Evolutionary conservation across 2,888 invertebrate species (phyloP), one percentile per base, ranked within the genome.

Genomic region (Netelia fuscicornis): DNA sequence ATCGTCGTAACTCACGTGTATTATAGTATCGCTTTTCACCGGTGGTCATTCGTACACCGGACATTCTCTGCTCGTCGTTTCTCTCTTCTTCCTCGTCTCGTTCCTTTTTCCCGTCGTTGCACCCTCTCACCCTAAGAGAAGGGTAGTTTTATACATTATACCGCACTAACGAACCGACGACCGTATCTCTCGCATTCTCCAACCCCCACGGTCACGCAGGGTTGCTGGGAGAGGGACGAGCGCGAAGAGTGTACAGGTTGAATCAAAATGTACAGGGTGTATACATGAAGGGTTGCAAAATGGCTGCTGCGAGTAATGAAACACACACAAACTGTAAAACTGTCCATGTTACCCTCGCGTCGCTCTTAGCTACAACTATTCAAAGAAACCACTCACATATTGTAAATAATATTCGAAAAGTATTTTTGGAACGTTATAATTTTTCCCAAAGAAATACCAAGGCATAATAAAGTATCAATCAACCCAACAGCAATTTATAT

Each of bases 141-240:
- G 17, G 64, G 37, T 52, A 42, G 58, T 62, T 78, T 30, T 87
- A 71, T 81, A 77, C 70, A 78, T 84, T 81, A 78, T 74, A 70
- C 84, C 23, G 62, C 72, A 68, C 84, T 84, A 84, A 84, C 84
- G 81, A 81, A 84, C 84, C 77, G 68, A 23, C 62, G 68, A 48
- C 56, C 60, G 81, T 62, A 75, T 78, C 68, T 77, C 56, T 58
- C 64, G 52, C 76, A 54, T 62, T 52, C 60, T 48, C 67, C 30
- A 20, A 11, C 3, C 44, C 67, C 30, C 48, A n/a, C 2, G 67
- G 72, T 72, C 67, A 58, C 54, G 65, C 20, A 70, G 56, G 30
- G 64, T 62, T 54, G 37, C 30, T 30, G 64, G 25, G n/a, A 37
- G 77, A 74, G 81, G 5, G 44, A 25, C 13, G 60, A 48, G 30